A percentile compares a stretch with the other conserved stretches of the same genome.
These are phyloP conservation scores for Elephas maximus DNA, from an alignment of 2,113 vertebrate species.

Conservation along the genomic window DNA sequence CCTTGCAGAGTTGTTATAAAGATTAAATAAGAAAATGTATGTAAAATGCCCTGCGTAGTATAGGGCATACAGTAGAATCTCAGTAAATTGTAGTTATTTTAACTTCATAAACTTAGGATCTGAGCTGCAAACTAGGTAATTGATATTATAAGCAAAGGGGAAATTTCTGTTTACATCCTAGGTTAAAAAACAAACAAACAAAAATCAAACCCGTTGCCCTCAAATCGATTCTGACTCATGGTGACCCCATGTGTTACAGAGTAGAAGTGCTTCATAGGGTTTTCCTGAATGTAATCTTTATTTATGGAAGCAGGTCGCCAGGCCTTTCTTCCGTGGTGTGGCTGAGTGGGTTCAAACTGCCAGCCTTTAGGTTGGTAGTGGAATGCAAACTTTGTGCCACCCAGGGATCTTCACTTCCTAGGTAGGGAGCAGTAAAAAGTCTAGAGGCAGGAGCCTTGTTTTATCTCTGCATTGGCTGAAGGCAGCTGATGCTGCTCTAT, in stretches of 20 bases:
- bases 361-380: background rate
- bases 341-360: background rate
- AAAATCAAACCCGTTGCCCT: background rate
- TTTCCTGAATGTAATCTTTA: background rate
- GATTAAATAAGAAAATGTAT: conserved; percentile 3
- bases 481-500: background rate
- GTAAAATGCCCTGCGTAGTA: background rate
- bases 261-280: background rate
- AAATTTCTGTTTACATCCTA: background rate
- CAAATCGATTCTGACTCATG: background rate
- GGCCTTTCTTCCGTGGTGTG: background rate
- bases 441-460: background rate
- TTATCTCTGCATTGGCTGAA: background rate
- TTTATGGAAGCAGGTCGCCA: background rate
- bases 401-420: background rate
- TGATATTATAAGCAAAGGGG: background rate
- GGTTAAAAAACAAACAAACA: background rate
- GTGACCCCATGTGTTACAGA: background rate
- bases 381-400: background rate
- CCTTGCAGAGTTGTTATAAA: background rate
- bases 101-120: background rate
- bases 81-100: background rate
- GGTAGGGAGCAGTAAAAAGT: background rate
- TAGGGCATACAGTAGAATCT: background rate
- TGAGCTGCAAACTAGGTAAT: conserved; percentile 1